Conservation (phyloP, 2,888 invertebrate species). For the Tricholauxania praeusta region DNA sequence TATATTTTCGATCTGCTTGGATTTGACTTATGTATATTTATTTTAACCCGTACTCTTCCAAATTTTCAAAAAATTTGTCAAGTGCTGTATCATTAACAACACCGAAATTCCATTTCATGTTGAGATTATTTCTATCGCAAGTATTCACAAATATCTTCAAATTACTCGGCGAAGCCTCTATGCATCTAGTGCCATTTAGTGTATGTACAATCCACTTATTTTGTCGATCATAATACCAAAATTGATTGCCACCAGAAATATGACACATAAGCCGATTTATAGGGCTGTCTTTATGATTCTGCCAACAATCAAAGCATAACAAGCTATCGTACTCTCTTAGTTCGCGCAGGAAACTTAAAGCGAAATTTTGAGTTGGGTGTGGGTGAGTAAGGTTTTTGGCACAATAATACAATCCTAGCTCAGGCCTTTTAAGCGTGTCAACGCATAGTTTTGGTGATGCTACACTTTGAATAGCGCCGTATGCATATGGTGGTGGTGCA, state of each 20-base stretch:
- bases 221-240: slow-evolving; percentile 85
- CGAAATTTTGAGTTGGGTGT: slow-evolving; percentile 63
- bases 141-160: slow-evolving; percentile 76
- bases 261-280: slow-evolving; percentile 82
- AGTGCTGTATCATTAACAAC: slow-evolving; percentile 61
- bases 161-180: slow-evolving; percentile 78
- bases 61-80: slow-evolving; percentile 50
- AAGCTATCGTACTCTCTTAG: slow-evolving; percentile 72
- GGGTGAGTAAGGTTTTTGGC: slow-evolving; percentile 58
- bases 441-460: slow-evolving; percentile 77
- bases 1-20: no score
- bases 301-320: slow-evolving; percentile 81
- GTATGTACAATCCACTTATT: slow-evolving; percentile 61
- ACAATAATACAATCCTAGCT: slow-evolving; percentile 64
- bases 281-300: slow-evolving; percentile 66
- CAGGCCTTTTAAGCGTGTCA: slow-evolving; percentile 71
- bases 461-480: slow-evolving; percentile 80
- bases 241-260: slow-evolving; percentile 92
- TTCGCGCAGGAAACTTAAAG: slow-evolving; percentile 66
- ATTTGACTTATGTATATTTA: no score
- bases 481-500: slow-evolving; percentile 86
- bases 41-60: no score
- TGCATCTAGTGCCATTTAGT: slow-evolving; percentile 77
- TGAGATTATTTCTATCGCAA: slow-evolving; percentile 69
- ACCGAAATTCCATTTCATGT: slow-evolving; percentile 66